A percentile compares a stretch with the other conserved stretches of the same genome.
These are phyloP conservation scores for Apodemia mormo DNA, from an alignment of 2,888 invertebrate genomes.

Conservation along the genomic window DNA sequence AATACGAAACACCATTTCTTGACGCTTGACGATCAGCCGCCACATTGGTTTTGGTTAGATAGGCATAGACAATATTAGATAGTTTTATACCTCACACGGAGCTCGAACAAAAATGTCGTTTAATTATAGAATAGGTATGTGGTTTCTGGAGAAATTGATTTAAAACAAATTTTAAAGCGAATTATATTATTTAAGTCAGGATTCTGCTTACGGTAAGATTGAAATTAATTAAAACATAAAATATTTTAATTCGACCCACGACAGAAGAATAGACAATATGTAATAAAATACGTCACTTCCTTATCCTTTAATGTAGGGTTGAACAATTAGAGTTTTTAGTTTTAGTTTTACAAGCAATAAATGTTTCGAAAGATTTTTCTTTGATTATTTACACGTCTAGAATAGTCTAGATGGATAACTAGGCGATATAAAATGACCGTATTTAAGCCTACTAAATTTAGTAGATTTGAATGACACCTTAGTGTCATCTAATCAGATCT, in stretches of 20 bases:
- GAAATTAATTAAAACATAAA: not conserved
- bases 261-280: constrained; percentile 34
- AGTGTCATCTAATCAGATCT: too few species aligned
- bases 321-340: constrained; percentile 36
- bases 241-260: not conserved
- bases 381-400: too few species aligned
- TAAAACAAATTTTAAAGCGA: not conserved
- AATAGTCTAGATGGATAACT: too few species aligned
- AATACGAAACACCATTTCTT: constrained; percentile 70
- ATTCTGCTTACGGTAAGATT: not conserved
- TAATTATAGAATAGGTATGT: not conserved
- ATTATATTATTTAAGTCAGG: not conserved
- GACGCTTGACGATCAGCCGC: constrained; percentile 66
- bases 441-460: too few species aligned
- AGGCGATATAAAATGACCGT: too few species aligned
- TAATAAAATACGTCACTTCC: constrained; percentile 45
- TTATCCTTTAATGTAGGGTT: constrained; percentile 55
- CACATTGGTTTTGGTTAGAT: constrained; percentile 64
- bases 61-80: constrained; percentile 58
- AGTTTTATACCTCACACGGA: constrained; percentile 13
- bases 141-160: not conserved
- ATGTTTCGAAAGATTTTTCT: not conserved
- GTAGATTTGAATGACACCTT: too few species aligned
- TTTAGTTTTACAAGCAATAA: not conserved
- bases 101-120: constrained; percentile 20